phyloP scores from a whole-genome alignment of 2,113 vertebrate genomes.

The Leiothrix lutea region DNA sequence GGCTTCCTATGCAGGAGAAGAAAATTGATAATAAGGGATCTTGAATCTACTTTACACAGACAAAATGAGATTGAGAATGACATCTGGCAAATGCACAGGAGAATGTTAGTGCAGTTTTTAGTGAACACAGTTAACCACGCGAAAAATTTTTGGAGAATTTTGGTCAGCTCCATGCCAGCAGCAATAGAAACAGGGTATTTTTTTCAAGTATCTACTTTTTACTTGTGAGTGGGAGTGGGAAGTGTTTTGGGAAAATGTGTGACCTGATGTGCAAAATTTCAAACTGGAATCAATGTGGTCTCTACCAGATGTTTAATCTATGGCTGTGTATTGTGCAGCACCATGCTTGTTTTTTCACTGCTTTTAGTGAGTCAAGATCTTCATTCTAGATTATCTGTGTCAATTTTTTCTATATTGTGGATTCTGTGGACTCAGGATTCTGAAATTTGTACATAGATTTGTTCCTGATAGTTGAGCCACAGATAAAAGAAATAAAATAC shows the following conservation, averaged over 20 bases:
- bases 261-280: neutral
- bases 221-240: neutral
- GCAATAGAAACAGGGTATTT: neutral
- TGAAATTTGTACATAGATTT: neutral
- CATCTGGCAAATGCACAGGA: neutral
- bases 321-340: accelerated
- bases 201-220: neutral
- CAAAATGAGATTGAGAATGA: neutral
- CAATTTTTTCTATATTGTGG: neutral
- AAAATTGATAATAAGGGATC: neutral
- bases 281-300: neutral
- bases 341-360: neutral
- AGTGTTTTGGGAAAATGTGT: neutral
- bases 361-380: neutral
- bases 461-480: neutral
- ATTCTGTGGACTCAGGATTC: neutral
- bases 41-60: neutral
- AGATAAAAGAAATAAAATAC: neutral
- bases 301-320: neutral
- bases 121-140: neutral
- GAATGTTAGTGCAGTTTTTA: neutral
- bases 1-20: neutral
- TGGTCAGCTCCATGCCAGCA: neutral
- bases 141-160: neutral
- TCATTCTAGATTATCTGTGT: neutral